Evolutionary conservation across 2,113 vertebrate species (phyloP), one percentile per base, ranked within the genome.

Genomic region (Athene noctua): DNA sequence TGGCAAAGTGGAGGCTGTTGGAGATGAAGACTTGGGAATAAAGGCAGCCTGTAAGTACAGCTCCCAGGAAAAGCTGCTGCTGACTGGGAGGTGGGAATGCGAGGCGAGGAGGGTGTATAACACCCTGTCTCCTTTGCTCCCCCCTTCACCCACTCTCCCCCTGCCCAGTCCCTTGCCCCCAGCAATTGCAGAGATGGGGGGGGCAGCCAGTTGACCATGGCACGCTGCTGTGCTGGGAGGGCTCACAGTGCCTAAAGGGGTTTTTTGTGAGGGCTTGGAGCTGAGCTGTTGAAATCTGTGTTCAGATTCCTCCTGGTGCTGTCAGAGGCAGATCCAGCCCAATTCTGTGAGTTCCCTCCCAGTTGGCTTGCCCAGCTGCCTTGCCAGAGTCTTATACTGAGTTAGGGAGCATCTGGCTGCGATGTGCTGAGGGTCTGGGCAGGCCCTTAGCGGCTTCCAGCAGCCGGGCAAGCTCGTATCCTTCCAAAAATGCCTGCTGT

Each of bases 381-480:
- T 49, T 34, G 36, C 1, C 3, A 1, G 8, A 22, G 54, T 52
- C 29, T 10, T 2, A 22, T 34, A 25, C 44, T 2, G 5, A 26
- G 19, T 29, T n/a, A 25, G 15, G 65, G 44, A 77, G 25, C 25
- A 68, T 15, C n/a, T 81, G 78, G 46, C 30, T 85, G 54, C 4
- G 2, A 5, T 6, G 19, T 22, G 29, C 36, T 9, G 44, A 38
- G 55, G 44, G 29, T 54, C 72, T 17, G 46, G 34, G 91, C 40
- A 82, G 63, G 32, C 32, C 32, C n/a, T 40, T 29, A 17, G 32
- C 1, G 2, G 34, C 44, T 34, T 21, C 83, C 55, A 51, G 49
- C 30, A 78, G 65, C 51, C 1, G 0, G 4, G 8, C 2, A 3
- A 65, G 44, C 29, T 0, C 1, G 9, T 72, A 17, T 4, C 15